These are phyloP conservation scores for Zelleria hepariella DNA, from an alignment of 2,888 invertebrate species.

Conservation along the genomic window DNA sequence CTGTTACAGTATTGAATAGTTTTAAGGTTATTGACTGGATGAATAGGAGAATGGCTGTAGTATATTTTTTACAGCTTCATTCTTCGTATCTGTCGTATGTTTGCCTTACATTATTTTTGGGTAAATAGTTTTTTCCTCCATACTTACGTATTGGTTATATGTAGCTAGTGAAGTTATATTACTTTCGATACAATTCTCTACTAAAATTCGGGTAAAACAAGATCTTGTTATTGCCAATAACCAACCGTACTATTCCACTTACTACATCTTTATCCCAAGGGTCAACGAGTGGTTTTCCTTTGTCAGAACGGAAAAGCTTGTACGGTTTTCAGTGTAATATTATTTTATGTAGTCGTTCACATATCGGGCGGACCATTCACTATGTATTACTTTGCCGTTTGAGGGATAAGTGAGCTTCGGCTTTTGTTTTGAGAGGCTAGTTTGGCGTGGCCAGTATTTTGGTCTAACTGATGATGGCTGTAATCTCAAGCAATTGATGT, in stretches of 20 bases:
- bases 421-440: background rate
- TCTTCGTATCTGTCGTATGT: background rate
- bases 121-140: background rate
- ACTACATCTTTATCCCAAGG: background rate
- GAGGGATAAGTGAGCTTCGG: background rate
- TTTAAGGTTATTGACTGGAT: background rate
- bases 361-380: background rate
- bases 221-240: background rate
- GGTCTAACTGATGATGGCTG: background rate
- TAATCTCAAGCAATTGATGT: background rate
- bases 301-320: background rate
- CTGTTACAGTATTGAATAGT: background rate
- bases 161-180: background rate
- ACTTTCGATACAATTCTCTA: background rate
- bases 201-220: background rate
- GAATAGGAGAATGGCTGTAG: background rate
- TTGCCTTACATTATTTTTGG: background rate
- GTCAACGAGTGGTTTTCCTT: background rate
- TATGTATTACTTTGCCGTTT: background rate
- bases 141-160: background rate
- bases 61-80: background rate
- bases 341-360: background rate
- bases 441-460: background rate
- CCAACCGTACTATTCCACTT: background rate
- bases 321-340: background rate